These are phyloP conservation scores for Bombus waltoni DNA, from an alignment of 1,140 invertebrate species.

Conservation along the genomic window DNA sequence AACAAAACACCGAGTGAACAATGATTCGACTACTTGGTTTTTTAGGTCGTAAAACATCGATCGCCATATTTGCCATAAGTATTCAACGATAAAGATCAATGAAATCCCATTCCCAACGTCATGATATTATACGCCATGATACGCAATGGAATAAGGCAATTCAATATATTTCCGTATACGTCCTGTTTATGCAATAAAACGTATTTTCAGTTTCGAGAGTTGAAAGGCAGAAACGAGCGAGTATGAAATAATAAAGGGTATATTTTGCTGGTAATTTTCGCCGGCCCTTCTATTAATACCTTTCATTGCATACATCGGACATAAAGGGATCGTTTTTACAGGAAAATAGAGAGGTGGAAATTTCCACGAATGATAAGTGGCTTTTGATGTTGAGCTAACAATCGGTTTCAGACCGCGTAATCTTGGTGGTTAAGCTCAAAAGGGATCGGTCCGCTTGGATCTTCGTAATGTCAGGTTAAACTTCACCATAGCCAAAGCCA, in stretches of 20 bases:
- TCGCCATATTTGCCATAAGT: neutral
- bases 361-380: constrained; percentile 25
- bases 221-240: neutral
- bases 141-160: neutral
- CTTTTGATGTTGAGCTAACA: constrained; percentile 20
- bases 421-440: constrained; percentile 4
- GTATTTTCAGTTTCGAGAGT: neutral
- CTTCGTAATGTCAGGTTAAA: neutral
- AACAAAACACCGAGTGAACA: neutral
- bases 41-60: neutral
- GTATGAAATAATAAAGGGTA: neutral
- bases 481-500: neutral
- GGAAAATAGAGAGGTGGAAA: constrained; percentile 11
- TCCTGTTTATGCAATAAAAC: constrained; percentile 5
- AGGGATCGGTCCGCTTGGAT: neutral
- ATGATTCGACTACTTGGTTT: neutral
- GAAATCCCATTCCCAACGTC: neutral
- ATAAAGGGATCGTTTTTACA: constrained; percentile 13
- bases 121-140: neutral
- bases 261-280: constrained; percentile 15
- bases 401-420: constrained; percentile 3
- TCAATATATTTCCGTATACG: neutral
- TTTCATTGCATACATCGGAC: neutral
- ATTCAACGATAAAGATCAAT: neutral
- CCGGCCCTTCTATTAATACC: neutral